These are phyloP conservation scores for Fulica atra DNA, from an alignment of 2,113 vertebrate genomes.

Conservation along the genomic window DNA sequence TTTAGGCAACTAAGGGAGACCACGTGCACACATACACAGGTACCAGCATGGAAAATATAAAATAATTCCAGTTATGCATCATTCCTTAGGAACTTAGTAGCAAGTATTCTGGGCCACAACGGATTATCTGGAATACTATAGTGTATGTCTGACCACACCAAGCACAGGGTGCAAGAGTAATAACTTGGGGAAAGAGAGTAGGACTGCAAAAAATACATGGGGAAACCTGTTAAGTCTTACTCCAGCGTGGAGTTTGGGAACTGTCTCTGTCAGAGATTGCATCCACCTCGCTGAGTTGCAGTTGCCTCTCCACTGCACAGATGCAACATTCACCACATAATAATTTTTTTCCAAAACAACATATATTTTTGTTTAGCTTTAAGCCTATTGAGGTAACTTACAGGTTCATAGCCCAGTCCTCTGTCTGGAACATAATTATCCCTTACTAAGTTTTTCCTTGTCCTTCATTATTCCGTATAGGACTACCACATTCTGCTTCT, in stretches of 20 bases:
- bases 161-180: not conserved
- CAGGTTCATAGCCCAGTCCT: not conserved
- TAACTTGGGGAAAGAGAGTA: not conserved
- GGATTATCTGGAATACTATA: not conserved
- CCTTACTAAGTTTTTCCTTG: not conserved
- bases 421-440: not conserved
- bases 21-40: not conserved
- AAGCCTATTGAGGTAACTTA: not conserved
- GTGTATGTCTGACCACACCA: not conserved
- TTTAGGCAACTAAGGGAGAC: not conserved
- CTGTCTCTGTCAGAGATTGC: not conserved
- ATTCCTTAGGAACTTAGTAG: not conserved
- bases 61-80: not conserved
- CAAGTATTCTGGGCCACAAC: not conserved
- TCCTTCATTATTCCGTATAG: not conserved
- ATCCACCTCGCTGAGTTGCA: not conserved
- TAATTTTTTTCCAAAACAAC: not conserved
- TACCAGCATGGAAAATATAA: not conserved
- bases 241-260: not conserved
- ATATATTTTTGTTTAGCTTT: not conserved
- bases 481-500: not conserved
- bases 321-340: not conserved
- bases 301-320: not conserved
- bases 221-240: not conserved
- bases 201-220: not conserved